A percentile compares a stretch with the other conserved stretches of the same genome.
phyloP scores from a whole-genome alignment of 1,140 invertebrate species.

The Gonatopus flavifemur region DNA sequence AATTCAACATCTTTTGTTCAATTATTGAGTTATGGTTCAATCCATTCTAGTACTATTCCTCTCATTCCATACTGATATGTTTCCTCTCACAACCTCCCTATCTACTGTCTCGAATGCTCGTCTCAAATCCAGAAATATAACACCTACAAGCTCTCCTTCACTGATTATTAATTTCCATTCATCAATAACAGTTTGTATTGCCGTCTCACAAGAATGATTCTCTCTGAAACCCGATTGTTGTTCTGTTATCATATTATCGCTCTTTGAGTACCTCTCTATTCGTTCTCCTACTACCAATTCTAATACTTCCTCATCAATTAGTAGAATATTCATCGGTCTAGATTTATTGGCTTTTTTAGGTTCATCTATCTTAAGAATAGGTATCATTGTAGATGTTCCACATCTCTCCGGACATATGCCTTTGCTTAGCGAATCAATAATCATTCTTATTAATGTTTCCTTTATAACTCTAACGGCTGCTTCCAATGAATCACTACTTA shows the following conservation, averaged over 20 bases:
- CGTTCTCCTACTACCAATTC: background rate
- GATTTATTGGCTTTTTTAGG: too few species aligned
- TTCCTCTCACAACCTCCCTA: slow-evolving; percentile 5
- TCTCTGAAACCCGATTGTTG: slow-evolving; percentile 17
- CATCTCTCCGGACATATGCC: too few species aligned
- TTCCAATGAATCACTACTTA: too few species aligned
- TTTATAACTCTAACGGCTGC: too few species aligned
- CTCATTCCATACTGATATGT: background rate
- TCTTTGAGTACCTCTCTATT: slow-evolving; percentile 6
- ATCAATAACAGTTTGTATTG: slow-evolving; percentile 9
- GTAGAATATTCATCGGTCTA: background rate
- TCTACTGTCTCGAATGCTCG: slow-evolving; percentile 26
- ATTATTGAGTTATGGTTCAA: background rate
- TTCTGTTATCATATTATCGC: slow-evolving; percentile 10
- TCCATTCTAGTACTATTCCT: background rate
- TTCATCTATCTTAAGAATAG: too few species aligned
- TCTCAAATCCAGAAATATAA: slow-evolving; percentile 16
- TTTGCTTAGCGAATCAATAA: too few species aligned
- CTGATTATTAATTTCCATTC: slow-evolving; percentile 13
- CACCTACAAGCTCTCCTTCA: slow-evolving; percentile 9
- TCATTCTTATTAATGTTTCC: too few species aligned
- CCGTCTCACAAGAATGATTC: slow-evolving; percentile 17
- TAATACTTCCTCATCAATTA: background rate
- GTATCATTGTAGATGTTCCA: too few species aligned
- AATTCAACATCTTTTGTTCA: background rate